phyloP scores from a whole-genome alignment of 2,797 vertebrate species.

The Spheniscus humboldti region DNA sequence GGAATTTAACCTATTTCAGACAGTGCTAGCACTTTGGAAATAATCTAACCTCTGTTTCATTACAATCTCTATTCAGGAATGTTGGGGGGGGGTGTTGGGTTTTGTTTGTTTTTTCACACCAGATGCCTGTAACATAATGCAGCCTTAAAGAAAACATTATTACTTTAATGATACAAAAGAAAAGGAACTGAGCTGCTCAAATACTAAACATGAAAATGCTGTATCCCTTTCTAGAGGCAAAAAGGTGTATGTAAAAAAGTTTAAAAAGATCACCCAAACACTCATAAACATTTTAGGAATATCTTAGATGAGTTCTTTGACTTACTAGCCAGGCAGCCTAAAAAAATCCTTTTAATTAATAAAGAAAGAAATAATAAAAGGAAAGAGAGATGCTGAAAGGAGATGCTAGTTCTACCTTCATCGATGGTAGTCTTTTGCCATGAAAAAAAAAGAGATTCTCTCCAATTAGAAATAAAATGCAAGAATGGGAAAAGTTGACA shows the following conservation, averaged over 20 bases:
- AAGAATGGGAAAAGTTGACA: conserved; percentile 63
- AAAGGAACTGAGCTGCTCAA: conserved; percentile 71
- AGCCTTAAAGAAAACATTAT: conserved; percentile 73
- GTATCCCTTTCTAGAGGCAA: conserved; percentile 78
- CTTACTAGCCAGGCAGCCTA: conserved; percentile 60
- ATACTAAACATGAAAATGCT: conserved; percentile 72
- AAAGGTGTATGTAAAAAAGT: conserved; percentile 35
- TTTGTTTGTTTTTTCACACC: neutral
- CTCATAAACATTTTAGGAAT: conserved; percentile 51
- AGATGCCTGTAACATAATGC: conserved; percentile 71
- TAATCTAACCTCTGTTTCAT: neutral
- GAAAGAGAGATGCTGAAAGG: conserved; percentile 62
- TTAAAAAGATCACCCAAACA: conserved; percentile 8
- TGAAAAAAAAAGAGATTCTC: conserved; percentile 69
- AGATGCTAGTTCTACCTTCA: conserved; percentile 67
- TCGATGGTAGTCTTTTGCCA: conserved; percentile 72
- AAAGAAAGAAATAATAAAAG: neutral
- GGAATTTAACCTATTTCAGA: neutral
- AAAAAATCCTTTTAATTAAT: conserved; percentile 20
- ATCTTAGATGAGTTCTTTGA: conserved; percentile 50
- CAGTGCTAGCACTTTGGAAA: neutral
- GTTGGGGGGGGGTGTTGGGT: too few species aligned
- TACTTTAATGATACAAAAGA: conserved; percentile 69
- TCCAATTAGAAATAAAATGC: conserved; percentile 66
- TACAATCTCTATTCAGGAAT: neutral